Base-by-base conservation (phyloP, 1,140 invertebrate species). In the Sinella curviseta region DNA sequence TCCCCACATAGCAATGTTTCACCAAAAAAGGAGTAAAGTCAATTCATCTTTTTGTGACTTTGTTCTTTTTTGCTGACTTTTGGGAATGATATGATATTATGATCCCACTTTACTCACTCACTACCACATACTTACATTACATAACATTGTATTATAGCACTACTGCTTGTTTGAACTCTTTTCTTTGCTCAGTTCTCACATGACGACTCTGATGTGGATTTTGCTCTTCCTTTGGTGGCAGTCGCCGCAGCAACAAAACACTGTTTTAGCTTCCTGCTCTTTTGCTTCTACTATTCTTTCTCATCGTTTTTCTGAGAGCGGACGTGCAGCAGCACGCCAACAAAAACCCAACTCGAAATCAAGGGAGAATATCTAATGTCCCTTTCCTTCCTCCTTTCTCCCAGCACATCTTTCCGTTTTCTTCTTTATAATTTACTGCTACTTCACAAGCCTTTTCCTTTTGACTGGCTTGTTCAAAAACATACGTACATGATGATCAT, bases 61-160 rank as follows among this genome's bases (percentile, higher is more conserved):
- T 60, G 57, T 60, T 60, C 57, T 26, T 60, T 60, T 60, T 17
- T 60, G 57, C 57, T 26, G 57, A 60, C 57, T 60, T 60, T 26
- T 60, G 57, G 57, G 57, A 60, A 48, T 48, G 39, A 48, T 48
- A 12, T 48, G 12, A 60, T n/a, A n/a, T n/a, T 26, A 60, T 26
- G 57, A 60, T 60, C 57, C 57, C 57, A 60, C 39, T 48, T 17
- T 17, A 8, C 17, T 17, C 17, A 17, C 17, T 8, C 57, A 17
- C 24, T 3, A 14, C 3, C 57, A 60, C 12, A 60, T 60, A 26
- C 24, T n/a, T 8, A 8, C 24, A 17, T n/a, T 4, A 12, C 57
- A 17, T 60, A 4, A 60, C 57, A n/a, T n/a, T n/a, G n/a, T 17
- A 48, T 17, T 60, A 16, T 60, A 26, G 24, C 57, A 14, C 24